Base-by-base conservation (phyloP, 1,140 invertebrate species). In the Plodia interpunctella region DNA sequence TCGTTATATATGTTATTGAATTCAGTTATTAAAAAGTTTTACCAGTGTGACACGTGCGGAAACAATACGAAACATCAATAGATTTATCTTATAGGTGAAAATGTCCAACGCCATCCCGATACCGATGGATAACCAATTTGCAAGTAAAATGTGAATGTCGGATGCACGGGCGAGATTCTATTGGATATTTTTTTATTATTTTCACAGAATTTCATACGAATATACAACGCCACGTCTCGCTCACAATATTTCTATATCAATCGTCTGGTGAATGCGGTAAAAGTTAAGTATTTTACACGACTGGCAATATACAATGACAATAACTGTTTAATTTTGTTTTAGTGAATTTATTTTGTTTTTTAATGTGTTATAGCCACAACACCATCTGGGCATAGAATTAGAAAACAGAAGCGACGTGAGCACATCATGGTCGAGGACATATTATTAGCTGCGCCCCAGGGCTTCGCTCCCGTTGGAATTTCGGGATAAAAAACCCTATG, bases 121-220 rank as follows among this genome's bases (percentile, higher is more conserved):
- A 74, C 73, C 75, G 73, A 83, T 76, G 76, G 76, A 79, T 84
- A 77, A 84, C 74, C 79, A 80, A 87, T 87, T 85, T 87, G 80
- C 80, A 87, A 87, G 80, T 83, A 71, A 85, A 87, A 87, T 87
- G 66, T 62, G 70, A 57, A 74, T 70, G 76, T 78, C 76, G 72
- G 74, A 66, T 74, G 77, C 78, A 82, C 70, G 60, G 68, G 38
- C 38, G 38, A 15, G 38, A 44, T 13, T 44, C 38, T 44, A 44
- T 44, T 10, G 38, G 38, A 44, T 44, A 15, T 15, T 44, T 44
- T 38, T 44, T 44, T 15, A 44, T 44, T 44, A 35, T 44, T 44
- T 44, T 44, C 38, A 44, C 15, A 44, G 15, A 35, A 35, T 44
- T 44, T 10, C 38, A 44, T 44, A 5, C 38, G 38, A 44, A 44